Conservation (phyloP, 2,113 vertebrate genomes). For the Monopterus albus region DNA sequence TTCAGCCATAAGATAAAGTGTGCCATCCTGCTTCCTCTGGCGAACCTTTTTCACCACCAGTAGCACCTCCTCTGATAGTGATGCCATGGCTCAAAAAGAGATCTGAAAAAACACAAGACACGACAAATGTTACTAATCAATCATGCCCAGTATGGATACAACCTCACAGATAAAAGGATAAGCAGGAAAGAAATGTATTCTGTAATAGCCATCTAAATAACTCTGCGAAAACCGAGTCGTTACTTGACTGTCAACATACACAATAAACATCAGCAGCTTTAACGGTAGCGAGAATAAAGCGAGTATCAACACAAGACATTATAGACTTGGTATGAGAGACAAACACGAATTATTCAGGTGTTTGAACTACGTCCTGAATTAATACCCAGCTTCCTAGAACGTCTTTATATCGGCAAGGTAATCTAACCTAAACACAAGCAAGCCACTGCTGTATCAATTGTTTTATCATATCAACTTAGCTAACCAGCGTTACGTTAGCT, state of each 20-base stretch:
- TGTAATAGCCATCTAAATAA: too few species aligned
- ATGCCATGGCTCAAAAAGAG: slow-evolving; percentile 85
- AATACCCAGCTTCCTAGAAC: neutral
- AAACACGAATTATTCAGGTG: neutral
- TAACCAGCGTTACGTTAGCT: slow-evolving; percentile 65
- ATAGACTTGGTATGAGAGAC: neutral
- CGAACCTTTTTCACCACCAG: slow-evolving; percentile 96
- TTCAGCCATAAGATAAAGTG: slow-evolving; percentile 97
- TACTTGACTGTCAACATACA: too few species aligned
- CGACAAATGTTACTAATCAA: neutral
- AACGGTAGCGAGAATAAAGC: too few species aligned
- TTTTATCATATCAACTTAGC: slow-evolving; percentile 46
- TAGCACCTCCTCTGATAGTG: slow-evolving; percentile 97
- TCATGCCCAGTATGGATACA: neutral
- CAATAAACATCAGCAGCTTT: too few species aligned
- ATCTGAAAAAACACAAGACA: slow-evolving; percentile 24
- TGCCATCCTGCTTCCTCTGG: slow-evolving; percentile 98
- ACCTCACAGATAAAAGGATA: neutral
- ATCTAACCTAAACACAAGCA: neutral
- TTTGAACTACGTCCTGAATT: neutral
- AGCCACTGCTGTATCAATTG: neutral
- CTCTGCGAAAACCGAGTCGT: too few species aligned
- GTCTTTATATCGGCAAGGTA: neutral
- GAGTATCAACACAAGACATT: too few species aligned
- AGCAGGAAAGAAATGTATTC: too few species aligned